These are phyloP conservation scores for Carposina sasakii DNA, from an alignment of 1,140 invertebrate species.

Conservation along the genomic window DNA sequence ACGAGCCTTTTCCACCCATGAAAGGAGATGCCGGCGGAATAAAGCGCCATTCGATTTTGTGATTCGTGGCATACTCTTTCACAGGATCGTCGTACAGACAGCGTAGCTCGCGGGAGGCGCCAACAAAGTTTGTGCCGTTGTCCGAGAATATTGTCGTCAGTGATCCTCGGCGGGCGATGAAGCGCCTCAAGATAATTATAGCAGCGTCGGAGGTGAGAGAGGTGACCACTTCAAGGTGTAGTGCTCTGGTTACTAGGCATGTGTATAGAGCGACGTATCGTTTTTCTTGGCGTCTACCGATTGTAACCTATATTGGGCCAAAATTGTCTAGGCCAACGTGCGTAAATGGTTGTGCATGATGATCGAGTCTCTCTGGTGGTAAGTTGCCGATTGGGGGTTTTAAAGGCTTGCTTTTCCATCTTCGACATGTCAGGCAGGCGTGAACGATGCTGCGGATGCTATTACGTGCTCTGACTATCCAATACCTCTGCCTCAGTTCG, in stretches of 20 bases:
- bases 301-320: not conserved
- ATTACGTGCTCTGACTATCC: not conserved
- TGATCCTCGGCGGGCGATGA: slow-evolving; percentile 40
- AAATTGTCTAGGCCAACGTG: not conserved
- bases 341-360: not conserved
- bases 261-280: slow-evolving; percentile 21
- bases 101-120: slow-evolving; percentile 2
- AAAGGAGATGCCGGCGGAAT: slow-evolving; percentile 13
- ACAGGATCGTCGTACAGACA: not conserved
- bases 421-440: not conserved
- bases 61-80: not conserved
- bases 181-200: slow-evolving; percentile 34
- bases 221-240: slow-evolving; percentile 46
- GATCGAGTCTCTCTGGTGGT: not conserved
- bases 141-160: slow-evolving; percentile 50
- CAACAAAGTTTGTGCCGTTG: slow-evolving; percentile 52
- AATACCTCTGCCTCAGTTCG: not conserved
- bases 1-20: slow-evolving; percentile 17
- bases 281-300: slow-evolving; percentile 15
- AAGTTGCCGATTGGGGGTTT: not conserved
- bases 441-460: not conserved
- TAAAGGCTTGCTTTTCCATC: not conserved
- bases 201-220: slow-evolving; percentile 35
- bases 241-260: slow-evolving; percentile 40
- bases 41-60: slow-evolving; percentile 15